Evolutionary conservation across 2,113 vertebrate species (phyloP).

Genomic region (Collichthys lucidus): DNA sequence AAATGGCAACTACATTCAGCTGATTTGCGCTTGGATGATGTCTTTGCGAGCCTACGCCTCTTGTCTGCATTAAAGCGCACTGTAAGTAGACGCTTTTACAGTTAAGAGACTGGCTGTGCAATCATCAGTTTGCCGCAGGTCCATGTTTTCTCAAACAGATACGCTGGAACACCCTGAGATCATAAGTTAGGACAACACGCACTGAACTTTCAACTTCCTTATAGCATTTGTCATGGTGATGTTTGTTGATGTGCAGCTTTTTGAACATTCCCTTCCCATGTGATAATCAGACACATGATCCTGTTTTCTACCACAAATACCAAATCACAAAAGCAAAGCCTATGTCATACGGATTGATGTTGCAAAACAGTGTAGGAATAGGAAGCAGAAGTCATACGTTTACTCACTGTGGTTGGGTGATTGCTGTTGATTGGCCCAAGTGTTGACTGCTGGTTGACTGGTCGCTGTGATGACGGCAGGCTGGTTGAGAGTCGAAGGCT

Average conservation of each 20-base stretch:
- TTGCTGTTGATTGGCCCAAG: conserved; percentile 78
- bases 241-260: neutral
- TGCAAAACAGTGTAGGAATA: neutral
- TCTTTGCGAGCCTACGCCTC: too few species aligned
- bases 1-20: too few species aligned
- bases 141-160: too few species aligned
- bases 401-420: conserved; percentile 86
- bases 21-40: too few species aligned
- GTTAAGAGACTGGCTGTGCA: too few species aligned
- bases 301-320: conserved; percentile 2
- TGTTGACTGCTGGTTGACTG: conserved; percentile 68
- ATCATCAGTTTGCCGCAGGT: too few species aligned
- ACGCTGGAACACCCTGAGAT: too few species aligned
- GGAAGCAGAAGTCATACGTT: neutral
- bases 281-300: conserved; percentile 12
- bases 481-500: conserved; percentile 70
- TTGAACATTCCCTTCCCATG: neutral
- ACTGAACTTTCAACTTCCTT: neutral
- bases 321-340: neutral
- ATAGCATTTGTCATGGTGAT: neutral
- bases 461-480: conserved; percentile 72
- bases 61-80: too few species aligned
- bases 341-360: neutral
- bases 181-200: too few species aligned
- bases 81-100: too few species aligned